Conservation (phyloP, 2,797 vertebrate genomes). For the Cyclopterus lumpus region DNA sequence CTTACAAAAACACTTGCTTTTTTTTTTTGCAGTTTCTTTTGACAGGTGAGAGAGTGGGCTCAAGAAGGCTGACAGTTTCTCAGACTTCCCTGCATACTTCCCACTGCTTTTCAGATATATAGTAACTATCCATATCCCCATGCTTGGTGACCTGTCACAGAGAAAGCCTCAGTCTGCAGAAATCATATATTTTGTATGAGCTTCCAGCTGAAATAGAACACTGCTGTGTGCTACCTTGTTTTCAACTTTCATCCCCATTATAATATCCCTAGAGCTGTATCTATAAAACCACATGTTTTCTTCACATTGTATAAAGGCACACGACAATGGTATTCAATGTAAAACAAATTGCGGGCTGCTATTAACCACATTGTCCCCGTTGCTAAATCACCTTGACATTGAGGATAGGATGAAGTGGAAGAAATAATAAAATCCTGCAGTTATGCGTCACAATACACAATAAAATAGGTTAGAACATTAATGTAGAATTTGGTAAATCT, state of each 20-base stretch:
- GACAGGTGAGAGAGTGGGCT: slow-evolving; percentile 51
- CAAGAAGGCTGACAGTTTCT: slow-evolving; percentile 44
- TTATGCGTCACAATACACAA: slow-evolving; percentile 47
- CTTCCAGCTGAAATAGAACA: slow-evolving; percentile 21
- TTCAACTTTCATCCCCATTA: slow-evolving; percentile 33
- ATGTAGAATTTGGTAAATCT: slow-evolving; percentile 62
- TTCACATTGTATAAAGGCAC: slow-evolving; percentile 15
- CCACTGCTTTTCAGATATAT: slow-evolving; percentile 39
- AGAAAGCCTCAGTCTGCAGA: slow-evolving; percentile 45
- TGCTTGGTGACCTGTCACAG: slow-evolving; percentile 59
- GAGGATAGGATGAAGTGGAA: not conserved
- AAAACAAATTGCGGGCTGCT: not conserved
- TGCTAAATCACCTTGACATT: not conserved
- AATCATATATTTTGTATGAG: slow-evolving; percentile 39
- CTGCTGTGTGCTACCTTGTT: slow-evolving; percentile 15
- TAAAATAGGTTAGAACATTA: slow-evolving; percentile 64
- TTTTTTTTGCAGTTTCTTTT: slow-evolving; percentile 18
- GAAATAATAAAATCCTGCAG: slow-evolving; percentile 22
- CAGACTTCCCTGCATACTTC: slow-evolving; percentile 30
- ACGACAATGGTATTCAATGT: not conserved
- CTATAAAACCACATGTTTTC: slow-evolving; percentile 4
- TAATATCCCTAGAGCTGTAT: slow-evolving; percentile 18
- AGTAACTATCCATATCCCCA: slow-evolving; percentile 41
- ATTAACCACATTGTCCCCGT: not conserved
- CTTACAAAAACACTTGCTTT: not conserved